Evolutionary conservation across 2,113 vertebrate species (phyloP), one percentile per base, ranked within the genome.

Genomic region (Callorhinus ursinus): DNA sequence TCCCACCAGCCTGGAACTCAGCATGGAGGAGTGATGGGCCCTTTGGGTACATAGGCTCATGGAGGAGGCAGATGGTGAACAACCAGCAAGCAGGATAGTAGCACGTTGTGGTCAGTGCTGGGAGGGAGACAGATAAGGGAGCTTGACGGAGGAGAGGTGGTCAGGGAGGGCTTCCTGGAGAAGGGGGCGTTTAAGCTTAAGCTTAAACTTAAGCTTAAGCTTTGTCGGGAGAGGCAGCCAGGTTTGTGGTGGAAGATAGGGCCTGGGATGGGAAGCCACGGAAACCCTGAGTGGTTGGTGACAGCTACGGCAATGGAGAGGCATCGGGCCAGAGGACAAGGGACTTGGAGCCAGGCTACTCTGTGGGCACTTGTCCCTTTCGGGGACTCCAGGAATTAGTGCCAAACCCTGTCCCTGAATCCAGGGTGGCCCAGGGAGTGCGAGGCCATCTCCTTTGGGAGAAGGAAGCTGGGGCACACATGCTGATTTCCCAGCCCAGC

Each of bases 31-130:
- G 39, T 2, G 3, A 5, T 12, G 51, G 42, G 36, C 13, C 31
- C 11, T 67, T 49, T 6, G 26, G 2, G 1, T 1, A 6, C 13
- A 3, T n/a, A 4, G 2, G 85, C 61, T 39, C 22, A n/a, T 5
- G 21, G 67, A 67, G 83, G 21, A 95, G 42, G 18, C 31, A 26
- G 76, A 57, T 1, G 0, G 13, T 12, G 51, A 51, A 21, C 5
- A 21, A 8, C 15, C 24, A 82, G 7, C 15, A 28, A 46, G 21
- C 42, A 83, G 31, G 42, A 21, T 13, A 26, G 33, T 36, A 12
- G 14, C 42, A 33, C 3, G 16, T 7, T 7, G 49, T 28, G 39
- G 10, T 85, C 65, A 11, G 16, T 12, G 22, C 8, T 4, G 16
- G 7, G 14, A 81, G 84, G 42, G 57, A 86, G 91, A 53, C 7